A percentile compares a stretch with the other conserved stretches of the same genome.
Conservation (phyloP, 1,140 invertebrate species). For the Drosophila funebris region DNA sequence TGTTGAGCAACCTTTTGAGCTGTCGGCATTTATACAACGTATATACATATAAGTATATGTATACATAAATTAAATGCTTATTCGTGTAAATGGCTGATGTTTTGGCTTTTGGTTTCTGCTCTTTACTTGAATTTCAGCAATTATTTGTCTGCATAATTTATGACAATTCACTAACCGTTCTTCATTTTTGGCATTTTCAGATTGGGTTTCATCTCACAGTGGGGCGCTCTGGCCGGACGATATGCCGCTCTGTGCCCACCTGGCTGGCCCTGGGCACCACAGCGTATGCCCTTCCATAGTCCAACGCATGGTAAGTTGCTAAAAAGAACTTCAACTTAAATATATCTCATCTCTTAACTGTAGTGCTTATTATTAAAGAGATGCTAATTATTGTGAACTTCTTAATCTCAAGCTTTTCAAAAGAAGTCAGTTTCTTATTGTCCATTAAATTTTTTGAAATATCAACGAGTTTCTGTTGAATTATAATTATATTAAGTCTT, state of each 20-base stretch:
- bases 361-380: no score
- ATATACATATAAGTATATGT: not conserved
- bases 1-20: conserved; percentile 4
- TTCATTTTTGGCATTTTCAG: conserved; percentile 85
- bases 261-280: conserved; percentile 85
- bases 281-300: conserved; percentile 83
- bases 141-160: conserved; percentile 60
- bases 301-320: conserved; percentile 83
- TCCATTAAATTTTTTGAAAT: no score
- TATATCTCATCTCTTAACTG: not conserved
- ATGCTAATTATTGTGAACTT: no score
- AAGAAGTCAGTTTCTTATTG: no score
- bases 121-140: conserved; percentile 41
- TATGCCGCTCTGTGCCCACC: conserved; percentile 87
- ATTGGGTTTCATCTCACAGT: conserved; percentile 92
- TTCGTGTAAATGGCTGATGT: conserved; percentile 16
- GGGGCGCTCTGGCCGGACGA: conserved; percentile 88
- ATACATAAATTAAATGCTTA: conserved; percentile 33
- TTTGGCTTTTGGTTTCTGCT: conserved; percentile 44
- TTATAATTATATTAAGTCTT: no score
- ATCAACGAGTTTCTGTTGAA: not conserved
- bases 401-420: no score
- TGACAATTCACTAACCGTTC: conserved; percentile 51
- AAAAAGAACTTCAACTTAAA: not conserved
- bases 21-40: conserved; percentile 46